Base-by-base conservation (phyloP, 2,797 vertebrate genomes). In the Lindbergichthys nudifrons region DNA sequence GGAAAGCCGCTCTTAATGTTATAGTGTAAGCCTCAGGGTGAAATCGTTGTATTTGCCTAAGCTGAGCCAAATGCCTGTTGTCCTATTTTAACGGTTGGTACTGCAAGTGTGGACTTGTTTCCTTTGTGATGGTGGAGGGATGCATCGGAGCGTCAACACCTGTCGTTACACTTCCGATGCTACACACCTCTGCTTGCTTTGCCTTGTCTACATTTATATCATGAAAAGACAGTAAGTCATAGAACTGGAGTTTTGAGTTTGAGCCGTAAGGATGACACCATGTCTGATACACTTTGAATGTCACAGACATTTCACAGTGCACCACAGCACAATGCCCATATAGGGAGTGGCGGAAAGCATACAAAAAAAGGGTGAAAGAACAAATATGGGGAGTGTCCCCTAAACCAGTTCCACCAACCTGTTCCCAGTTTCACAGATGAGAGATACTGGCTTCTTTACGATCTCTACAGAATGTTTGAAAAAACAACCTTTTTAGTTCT, bases 321-420 rank as follows among this genome's bases (percentile, higher is more conserved):
- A 5, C 13, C 8, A 0, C 46, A 57, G 42, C 43, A 18, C 32
- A 21, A 66, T 77, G 80, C 61, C 90, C 88, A 88, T 88, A 83
- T 89, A 91, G 85, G 89, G 92, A 86, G 68, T 79, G 76, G 48
- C 73, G 60, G 57, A 23, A 26, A 77, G 68, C 43, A 23, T 1
- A 8, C 56, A 73, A 47, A 19, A 65, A 43, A 65, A 41, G 57
- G 42, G 56, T 69, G 62, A 70, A 51, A 57, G 65, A 80, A 85
- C 67, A 80, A 89, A 54, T 54, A 41, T 57, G 79, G 79, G 92
- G 91, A 73, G 91, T 88, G 90, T 80, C 82, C 54, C 83, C 70
- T 47, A 73, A 94, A 94, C 94, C 88, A 87, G 94, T 92, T 88
- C 68, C 73, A 89, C 93, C 91, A 84, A 92, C 85, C 88, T 70